phyloP scores from a whole-genome alignment of 2,113 vertebrate genomes.

The Pangasianodon hypophthalmus region DNA sequence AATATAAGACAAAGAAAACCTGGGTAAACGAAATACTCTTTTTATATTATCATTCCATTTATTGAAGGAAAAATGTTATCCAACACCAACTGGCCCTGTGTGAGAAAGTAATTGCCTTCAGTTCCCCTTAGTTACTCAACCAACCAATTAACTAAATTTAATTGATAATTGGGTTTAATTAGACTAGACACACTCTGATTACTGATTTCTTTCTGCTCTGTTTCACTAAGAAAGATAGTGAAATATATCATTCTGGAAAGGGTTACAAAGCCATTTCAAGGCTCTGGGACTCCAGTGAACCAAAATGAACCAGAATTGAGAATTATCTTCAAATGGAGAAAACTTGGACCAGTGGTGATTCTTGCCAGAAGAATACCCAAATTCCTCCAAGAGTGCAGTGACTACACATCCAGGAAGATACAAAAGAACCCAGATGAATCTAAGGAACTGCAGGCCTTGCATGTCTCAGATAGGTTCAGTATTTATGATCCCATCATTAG shows the following conservation, averaged over 20 bases:
- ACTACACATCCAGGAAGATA: not conserved
- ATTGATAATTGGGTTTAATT: no score
- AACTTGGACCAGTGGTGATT: not conserved
- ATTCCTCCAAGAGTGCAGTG: not conserved
- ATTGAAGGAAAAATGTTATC: not conserved
- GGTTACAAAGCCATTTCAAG: not conserved
- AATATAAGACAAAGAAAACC: not conserved
- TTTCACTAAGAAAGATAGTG: not conserved
- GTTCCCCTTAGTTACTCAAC: not conserved
- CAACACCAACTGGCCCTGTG: not conserved
- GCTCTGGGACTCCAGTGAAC: not conserved
- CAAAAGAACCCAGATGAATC: not conserved
- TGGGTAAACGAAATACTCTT: not conserved
- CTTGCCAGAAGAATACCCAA: not conserved
- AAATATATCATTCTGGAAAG: not conserved
- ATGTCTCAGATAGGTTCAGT: not conserved
- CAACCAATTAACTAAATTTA: no score
- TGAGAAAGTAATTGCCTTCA: not conserved
- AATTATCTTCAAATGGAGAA: not conserved
- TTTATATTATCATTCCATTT: not conserved
- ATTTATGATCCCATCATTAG: not conserved
- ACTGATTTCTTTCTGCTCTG: no score
- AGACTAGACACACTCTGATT: no score
- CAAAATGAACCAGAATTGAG: no score
- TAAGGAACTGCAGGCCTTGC: not conserved